Conservation (phyloP, 2,888 invertebrate genomes). For the Andrena marginata region DNA sequence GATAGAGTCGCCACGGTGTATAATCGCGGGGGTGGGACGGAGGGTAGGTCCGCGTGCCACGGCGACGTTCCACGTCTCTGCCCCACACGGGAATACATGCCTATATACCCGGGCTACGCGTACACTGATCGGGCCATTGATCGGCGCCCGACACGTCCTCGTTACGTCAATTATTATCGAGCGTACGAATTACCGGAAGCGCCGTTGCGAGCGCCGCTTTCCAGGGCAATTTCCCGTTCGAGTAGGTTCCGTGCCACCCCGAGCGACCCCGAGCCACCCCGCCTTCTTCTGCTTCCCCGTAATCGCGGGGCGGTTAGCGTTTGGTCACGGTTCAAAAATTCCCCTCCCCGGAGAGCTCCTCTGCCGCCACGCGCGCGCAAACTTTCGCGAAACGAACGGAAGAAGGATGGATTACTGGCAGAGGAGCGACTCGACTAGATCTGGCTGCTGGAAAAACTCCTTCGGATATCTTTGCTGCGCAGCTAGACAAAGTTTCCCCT, state of each 20-base stretch:
- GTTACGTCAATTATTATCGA: conserved; percentile 82
- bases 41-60: conserved; percentile 30
- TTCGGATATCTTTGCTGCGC: no score
- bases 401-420: neutral
- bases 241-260: conserved; percentile 50
- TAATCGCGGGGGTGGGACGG: conserved; percentile 41
- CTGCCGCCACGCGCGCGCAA: neutral
- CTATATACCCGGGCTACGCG: conserved; percentile 30
- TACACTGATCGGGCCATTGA: conserved; percentile 71
- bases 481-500: neutral
- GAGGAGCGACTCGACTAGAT: neutral
- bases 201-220: conserved; percentile 72
- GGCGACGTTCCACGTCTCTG: neutral
- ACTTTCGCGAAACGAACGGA: neutral
- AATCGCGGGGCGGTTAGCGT: conserved; percentile 3
- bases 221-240: conserved; percentile 75
- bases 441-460: neutral
- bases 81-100: conserved; percentile 24
- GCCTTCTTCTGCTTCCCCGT: neutral
- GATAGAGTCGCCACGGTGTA: conserved; percentile 44
- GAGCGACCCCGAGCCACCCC: conserved; percentile 6
- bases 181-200: conserved; percentile 76
- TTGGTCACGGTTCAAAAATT: conserved; percentile 18
- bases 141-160: conserved; percentile 72
- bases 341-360: neutral